Evolutionary conservation across 2,113 vertebrate genomes (phyloP).

Genomic region (Alligator sinensis): DNA sequence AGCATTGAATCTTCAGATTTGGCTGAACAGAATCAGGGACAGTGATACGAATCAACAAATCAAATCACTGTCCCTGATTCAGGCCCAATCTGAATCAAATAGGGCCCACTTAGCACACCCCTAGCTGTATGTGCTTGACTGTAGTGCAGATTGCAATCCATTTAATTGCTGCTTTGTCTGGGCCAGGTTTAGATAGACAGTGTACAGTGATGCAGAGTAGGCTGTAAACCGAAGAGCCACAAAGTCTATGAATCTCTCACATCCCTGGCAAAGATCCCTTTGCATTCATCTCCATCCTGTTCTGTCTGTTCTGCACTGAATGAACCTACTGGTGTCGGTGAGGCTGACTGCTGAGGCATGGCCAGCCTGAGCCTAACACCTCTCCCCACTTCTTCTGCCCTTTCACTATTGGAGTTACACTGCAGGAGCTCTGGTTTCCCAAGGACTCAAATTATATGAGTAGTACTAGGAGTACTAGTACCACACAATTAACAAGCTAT

Average conservation of each 20-base stretch:
- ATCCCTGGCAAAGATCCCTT: background rate
- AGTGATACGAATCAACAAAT: too few species aligned
- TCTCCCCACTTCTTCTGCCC: background rate
- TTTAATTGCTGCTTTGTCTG: background rate
- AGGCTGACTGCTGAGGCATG: background rate
- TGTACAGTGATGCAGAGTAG: background rate
- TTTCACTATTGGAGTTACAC: background rate
- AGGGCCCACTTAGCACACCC: too few species aligned
- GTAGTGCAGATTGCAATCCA: background rate
- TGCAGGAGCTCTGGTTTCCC: background rate
- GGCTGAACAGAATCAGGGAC: too few species aligned
- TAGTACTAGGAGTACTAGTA: background rate
- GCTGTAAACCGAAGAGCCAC: accelerated
- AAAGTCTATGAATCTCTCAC: background rate
- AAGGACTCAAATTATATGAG: background rate
- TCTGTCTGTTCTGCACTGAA: background rate
- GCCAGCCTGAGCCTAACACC: background rate
- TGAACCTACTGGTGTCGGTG: background rate
- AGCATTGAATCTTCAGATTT: too few species aligned
- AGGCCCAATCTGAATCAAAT: too few species aligned
- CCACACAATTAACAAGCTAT: background rate
- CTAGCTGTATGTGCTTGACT: background rate
- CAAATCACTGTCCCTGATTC: too few species aligned
- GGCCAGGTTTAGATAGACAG: background rate
- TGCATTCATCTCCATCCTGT: background rate